phyloP scores from a whole-genome alignment of 2,888 invertebrate genomes.

The Drosophila percnosoma region DNA sequence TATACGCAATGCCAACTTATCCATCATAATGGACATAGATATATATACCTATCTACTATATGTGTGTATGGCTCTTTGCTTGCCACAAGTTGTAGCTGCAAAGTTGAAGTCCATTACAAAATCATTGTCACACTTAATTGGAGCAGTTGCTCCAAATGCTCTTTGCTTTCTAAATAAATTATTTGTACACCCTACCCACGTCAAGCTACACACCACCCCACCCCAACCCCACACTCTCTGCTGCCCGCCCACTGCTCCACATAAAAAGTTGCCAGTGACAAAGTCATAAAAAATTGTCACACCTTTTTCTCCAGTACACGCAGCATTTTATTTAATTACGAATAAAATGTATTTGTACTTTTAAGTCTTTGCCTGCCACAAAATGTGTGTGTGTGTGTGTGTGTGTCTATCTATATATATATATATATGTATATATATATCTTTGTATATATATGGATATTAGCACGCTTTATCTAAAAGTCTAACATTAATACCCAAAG shows the following conservation, averaged over 20 bases:
- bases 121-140: slow-evolving; percentile 25
- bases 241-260: background rate
- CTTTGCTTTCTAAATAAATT: slow-evolving; percentile 57
- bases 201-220: background rate
- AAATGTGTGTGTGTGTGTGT: background rate
- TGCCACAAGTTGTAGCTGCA: background rate
- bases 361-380: slow-evolving; percentile 14
- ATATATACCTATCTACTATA: background rate
- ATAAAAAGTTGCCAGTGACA: slow-evolving; percentile 68
- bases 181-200: slow-evolving; percentile 23
- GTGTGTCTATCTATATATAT: background rate
- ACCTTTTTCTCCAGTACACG: slow-evolving; percentile 63
- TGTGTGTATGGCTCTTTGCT: background rate
- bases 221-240: background rate
- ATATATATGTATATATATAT: slow-evolving; percentile 11
- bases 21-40: slow-evolving; percentile 45
- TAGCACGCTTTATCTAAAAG: slow-evolving; percentile 5
- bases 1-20: slow-evolving; percentile 62
- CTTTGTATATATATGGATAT: background rate
- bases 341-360: slow-evolving; percentile 54
- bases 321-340: slow-evolving; percentile 73
- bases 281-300: slow-evolving; percentile 81
- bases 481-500: slow-evolving; percentile 13
- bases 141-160: background rate
- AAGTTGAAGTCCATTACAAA: slow-evolving; percentile 23